Percentiles rank a stretch among this genome's conserved stretches.
Conservation (phyloP, 1,140 invertebrate genomes). For the Anadara kagoshimensis region DNA sequence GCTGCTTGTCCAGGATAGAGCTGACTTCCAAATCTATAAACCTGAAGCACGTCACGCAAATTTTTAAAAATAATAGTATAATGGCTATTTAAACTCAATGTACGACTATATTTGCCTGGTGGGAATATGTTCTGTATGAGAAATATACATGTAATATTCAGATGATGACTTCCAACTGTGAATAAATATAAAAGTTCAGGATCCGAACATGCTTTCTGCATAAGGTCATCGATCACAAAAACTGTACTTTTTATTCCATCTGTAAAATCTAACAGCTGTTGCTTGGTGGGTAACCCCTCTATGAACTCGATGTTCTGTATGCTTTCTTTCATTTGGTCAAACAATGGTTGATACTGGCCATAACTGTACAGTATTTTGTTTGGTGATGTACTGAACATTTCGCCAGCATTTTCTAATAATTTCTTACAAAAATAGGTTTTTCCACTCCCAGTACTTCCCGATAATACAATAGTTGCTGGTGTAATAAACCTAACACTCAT, state of each 20-base stretch:
- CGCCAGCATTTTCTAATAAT: slow-evolving; percentile 1
- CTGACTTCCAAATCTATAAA: slow-evolving; percentile 27
- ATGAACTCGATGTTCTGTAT: too few species aligned
- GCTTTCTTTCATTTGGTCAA: slow-evolving; percentile 20
- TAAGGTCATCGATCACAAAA: slow-evolving; percentile 28
- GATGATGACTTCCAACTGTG: slow-evolving; percentile 19
- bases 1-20: slow-evolving; percentile 21
- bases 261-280: slow-evolving; percentile 13
- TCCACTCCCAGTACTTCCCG: slow-evolving; percentile 20
- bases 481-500: neutral
- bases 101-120: slow-evolving; percentile 23
- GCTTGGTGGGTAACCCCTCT: slow-evolving; percentile 13
- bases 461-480: slow-evolving; percentile 13
- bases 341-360: slow-evolving; percentile 20
- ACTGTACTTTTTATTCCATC: slow-evolving; percentile 7
- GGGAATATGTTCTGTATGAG: slow-evolving; percentile 28
- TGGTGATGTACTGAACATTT: slow-evolving; percentile 21
- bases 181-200: slow-evolving; percentile 22
- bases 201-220: slow-evolving; percentile 5
- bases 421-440: slow-evolving; percentile 16
- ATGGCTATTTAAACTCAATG: too few species aligned
- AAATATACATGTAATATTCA: slow-evolving; percentile 17
- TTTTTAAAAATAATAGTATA: slow-evolving; percentile 31
- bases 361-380: slow-evolving; percentile 23
- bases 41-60: slow-evolving; percentile 26